Conservation (phyloP, 2,113 vertebrate genomes). For the Crypturellus undulatus region DNA sequence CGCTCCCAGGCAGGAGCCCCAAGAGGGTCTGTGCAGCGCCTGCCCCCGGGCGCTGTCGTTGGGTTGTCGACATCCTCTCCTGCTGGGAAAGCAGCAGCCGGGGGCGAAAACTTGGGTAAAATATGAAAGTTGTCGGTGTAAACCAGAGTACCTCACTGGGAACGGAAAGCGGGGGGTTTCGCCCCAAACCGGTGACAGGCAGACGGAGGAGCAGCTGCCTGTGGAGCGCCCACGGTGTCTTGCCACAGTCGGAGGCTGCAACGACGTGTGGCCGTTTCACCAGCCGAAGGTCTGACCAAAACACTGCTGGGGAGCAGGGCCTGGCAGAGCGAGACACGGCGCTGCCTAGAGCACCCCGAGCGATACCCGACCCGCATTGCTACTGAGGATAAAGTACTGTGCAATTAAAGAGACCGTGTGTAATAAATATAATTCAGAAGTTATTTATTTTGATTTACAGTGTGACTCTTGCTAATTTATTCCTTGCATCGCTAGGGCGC, state of each 20-base stretch:
- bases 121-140: background rate
- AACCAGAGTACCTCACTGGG: conserved; percentile 35
- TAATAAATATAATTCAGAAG: conserved; percentile 14
- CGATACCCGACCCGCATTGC: conserved; percentile 31
- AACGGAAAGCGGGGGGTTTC: rapidly evolving
- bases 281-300: no score
- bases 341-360: conserved; percentile 13
- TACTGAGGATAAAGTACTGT: conserved; percentile 61
- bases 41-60: background rate
- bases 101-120: background rate
- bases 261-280: no score
- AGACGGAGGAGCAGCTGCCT: background rate
- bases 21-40: background rate
- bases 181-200: background rate
- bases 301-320: background rate
- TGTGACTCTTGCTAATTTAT: conserved; percentile 65
- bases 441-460: conserved; percentile 69
- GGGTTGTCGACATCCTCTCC: background rate
- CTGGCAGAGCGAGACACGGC: background rate
- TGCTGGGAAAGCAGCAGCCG: background rate
- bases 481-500: conserved; percentile 2
- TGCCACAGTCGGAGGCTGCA: background rate
- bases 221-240: background rate
- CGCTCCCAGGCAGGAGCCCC: background rate
- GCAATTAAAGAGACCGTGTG: conserved; percentile 58